These are phyloP conservation scores for Malurus leucopterus DNA, from an alignment of 2,797 vertebrate species.

Conservation along the genomic window DNA sequence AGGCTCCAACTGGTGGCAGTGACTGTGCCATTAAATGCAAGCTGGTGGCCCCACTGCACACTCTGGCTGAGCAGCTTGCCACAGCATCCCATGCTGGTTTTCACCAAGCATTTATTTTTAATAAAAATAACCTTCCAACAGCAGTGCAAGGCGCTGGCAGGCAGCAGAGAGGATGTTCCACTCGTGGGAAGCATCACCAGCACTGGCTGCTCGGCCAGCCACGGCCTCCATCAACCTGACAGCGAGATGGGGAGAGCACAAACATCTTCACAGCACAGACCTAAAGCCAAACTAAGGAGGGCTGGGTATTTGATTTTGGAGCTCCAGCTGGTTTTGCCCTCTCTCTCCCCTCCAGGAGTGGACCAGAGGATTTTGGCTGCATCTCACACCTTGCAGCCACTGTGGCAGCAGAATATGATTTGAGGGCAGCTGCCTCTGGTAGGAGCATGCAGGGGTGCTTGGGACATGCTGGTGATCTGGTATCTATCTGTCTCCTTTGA, in stretches of 20 bases:
- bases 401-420: background rate
- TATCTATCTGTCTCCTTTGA: background rate
- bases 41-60: rapidly evolving
- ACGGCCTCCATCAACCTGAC: background rate
- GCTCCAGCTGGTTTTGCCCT: background rate
- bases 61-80: rapidly evolving
- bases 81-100: background rate
- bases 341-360: background rate
- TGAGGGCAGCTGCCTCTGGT: background rate
- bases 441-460: background rate
- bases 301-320: background rate
- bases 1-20: background rate
- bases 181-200: background rate
- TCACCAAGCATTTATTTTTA: background rate
- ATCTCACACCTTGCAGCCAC: background rate
- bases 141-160: background rate
- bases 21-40: background rate
- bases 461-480: background rate
- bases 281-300: background rate
- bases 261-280: background rate
- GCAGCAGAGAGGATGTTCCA: background rate
- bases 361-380: background rate
- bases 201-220: background rate
- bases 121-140: background rate
- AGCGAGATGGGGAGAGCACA: background rate